Base-by-base conservation (phyloP, 2,888 invertebrate genomes). In the Chloroclysta siterata region DNA sequence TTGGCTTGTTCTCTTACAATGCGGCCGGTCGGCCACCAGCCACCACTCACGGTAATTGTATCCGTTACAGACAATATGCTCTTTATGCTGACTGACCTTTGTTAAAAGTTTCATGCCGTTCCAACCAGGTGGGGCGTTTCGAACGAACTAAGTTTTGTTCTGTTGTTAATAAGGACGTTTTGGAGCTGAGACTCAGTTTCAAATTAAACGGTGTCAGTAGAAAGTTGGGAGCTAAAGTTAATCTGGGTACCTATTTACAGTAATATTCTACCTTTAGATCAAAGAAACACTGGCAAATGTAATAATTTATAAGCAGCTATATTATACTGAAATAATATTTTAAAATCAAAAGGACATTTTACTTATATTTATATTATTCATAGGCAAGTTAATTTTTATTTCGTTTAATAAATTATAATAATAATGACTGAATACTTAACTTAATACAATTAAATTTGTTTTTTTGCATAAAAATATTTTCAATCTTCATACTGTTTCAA, bases 61-160 rank as follows among this genome's bases (percentile, higher is more conserved):
- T 87, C 87, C 87, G 87, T 75, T 81, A 75, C 78, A 78, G 81
- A 76, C 79, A 76, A 79, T 78, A 72, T 75, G 72, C 76, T 73
- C 69, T 70, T 72, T 74, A 68, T 68, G 69, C 70, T 76, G 70
- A 66, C 54, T 69, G 74, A 72, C 73, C 80, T 78, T 79, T 79
- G 75, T 72, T 70, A 68, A 66, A 62, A 72, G 58, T 66, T 70
- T 70, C 62, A 67, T 69, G 63, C 64, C 61, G 63, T 53, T 60
- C 53, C 56, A 42, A 59, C 50, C 66, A 59, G 66, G 71, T 53
- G 63, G 60, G 55, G 54, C 53, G 55, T 59, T 68, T 51, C 57
- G 54, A 70, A 69, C 66, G 57, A 69, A 69, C 70, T 65, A 65
- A 68, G 60, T 65, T 68, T 36, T 41, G 57, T 68, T 68, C 63